Evolutionary conservation across 2,113 vertebrate species (phyloP).

Genomic region (Hirundichthys speculiger): DNA sequence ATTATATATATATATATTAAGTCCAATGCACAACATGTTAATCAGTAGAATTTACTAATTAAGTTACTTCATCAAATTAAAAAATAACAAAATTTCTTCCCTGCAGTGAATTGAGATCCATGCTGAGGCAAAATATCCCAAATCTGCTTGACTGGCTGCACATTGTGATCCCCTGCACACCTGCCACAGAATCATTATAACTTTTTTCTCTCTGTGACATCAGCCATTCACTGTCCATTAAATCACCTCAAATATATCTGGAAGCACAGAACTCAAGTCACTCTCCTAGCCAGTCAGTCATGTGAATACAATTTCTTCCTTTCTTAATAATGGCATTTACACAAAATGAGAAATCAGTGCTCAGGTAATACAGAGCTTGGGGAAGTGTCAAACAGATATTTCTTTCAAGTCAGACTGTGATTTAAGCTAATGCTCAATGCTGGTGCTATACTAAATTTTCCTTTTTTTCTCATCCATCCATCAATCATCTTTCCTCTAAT

Average conservation of each 20-base stretch:
- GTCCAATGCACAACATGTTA: not conserved
- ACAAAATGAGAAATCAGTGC: no score
- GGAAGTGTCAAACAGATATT: no score
- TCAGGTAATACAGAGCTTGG: no score
- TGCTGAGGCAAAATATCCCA: constrained; percentile 18
- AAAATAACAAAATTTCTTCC: no score
- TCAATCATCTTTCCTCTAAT: no score
- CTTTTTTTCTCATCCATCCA: no score
- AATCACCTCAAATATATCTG: constrained; percentile 42
- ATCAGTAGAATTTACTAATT: not conserved
- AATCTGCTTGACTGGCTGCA: constrained; percentile 41
- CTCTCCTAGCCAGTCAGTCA: not conserved
- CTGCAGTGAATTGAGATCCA: constrained; percentile 20
- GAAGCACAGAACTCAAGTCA: constrained; percentile 20
- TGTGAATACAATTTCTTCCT: no score
- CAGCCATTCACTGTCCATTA: constrained; percentile 46
- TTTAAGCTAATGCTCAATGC: no score
- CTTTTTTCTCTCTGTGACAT: constrained; percentile 27
- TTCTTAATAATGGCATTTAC: no score
- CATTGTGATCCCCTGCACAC: constrained; percentile 62
- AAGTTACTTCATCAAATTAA: constrained; percentile 11
- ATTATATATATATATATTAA: not conserved
- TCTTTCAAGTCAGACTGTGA: no score
- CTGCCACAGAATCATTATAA: constrained; percentile 34
- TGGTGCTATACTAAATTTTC: no score